A percentile compares a stretch with the other conserved stretches of the same genome.
phyloP scores from a whole-genome alignment of 2,888 invertebrate species.

The Spodoptera exigua region DNA sequence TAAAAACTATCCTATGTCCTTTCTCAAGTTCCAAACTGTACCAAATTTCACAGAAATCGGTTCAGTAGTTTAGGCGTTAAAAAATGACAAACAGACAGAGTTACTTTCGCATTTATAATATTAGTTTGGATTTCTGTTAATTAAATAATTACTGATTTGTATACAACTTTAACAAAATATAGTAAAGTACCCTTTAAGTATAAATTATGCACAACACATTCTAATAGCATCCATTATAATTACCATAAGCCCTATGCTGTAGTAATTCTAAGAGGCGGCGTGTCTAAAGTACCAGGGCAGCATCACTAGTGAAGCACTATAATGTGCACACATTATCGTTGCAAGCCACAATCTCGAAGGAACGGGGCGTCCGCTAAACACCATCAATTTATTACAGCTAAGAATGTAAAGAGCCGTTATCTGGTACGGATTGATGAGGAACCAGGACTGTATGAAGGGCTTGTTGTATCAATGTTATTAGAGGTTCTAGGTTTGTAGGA shows the following conservation, averaged over 20 bases:
- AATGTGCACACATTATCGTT: constrained; percentile 39
- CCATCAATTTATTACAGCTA: constrained; percentile 60
- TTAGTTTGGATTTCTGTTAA: too few species aligned
- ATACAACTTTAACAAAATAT: too few species aligned
- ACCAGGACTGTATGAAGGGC: constrained; percentile 35
- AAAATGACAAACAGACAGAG: too few species aligned
- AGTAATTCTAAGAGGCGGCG: constrained; percentile 1
- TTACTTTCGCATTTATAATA: too few species aligned
- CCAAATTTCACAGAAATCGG: too few species aligned
- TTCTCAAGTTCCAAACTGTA: too few species aligned
- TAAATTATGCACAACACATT: too few species aligned
- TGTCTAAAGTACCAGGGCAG: constrained; percentile 20
- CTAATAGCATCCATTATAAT: too few species aligned
- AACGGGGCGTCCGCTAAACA: constrained; percentile 45
- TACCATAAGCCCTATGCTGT: background rate
- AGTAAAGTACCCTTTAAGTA: too few species aligned
- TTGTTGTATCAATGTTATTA: constrained; percentile 14
- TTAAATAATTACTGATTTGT: too few species aligned
- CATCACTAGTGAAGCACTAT: constrained; percentile 30
- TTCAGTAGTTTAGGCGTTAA: too few species aligned
- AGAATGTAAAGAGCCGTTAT: constrained; percentile 56
- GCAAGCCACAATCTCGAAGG: constrained; percentile 37
- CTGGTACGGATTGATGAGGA: constrained; percentile 34
- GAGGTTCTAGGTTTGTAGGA: background rate
- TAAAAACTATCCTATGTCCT: too few species aligned